Conservation (phyloP, 2,797 vertebrate genomes). For the Heteromormyrus szaboi region DNA sequence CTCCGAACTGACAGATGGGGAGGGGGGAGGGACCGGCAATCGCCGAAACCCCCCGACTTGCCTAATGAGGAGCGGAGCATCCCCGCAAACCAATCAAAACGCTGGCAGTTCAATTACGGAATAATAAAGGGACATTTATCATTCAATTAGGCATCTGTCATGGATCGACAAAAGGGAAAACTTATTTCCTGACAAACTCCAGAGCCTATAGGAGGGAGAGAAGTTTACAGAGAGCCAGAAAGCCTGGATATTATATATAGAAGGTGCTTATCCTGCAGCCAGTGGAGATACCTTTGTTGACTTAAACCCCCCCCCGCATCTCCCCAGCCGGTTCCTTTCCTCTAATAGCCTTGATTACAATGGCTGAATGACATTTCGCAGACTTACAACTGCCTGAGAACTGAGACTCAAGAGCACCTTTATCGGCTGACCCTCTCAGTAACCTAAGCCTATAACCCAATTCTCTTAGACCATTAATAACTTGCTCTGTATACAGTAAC, state of each 20-base stretch:
- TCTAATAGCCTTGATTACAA: constrained; percentile 3
- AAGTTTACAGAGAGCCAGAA: neutral
- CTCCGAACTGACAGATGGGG: constrained; percentile 83
- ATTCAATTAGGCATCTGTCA: constrained; percentile 99
- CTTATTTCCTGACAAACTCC: constrained; percentile 40
- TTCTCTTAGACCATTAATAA: constrained; percentile 2
- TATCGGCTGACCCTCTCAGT: neutral
- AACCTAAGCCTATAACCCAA: constrained; percentile 7
- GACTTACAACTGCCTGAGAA: neutral
- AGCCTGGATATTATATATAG: constrained; percentile 4
- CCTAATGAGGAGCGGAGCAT: constrained; percentile 49
- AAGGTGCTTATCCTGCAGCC: neutral
- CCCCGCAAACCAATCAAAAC: constrained; percentile 75
- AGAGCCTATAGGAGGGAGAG: neutral
- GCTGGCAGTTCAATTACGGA: constrained; percentile 86
- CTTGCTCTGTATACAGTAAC: neutral
- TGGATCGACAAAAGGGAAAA: constrained; percentile 77
- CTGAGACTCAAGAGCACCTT: neutral
- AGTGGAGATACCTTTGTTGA: neutral
- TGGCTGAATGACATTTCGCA: neutral
- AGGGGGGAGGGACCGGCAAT: constrained; percentile 71
- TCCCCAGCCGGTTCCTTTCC: neutral
- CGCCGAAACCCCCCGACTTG: constrained; percentile 50
- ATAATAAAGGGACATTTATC: constrained; percentile 85
- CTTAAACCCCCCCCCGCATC: neutral